Percentiles rank a stretch among this genome's conserved stretches.
Evolutionary conservation across 2,113 vertebrate species (phyloP).

Genomic region (Murina feae): DNA sequence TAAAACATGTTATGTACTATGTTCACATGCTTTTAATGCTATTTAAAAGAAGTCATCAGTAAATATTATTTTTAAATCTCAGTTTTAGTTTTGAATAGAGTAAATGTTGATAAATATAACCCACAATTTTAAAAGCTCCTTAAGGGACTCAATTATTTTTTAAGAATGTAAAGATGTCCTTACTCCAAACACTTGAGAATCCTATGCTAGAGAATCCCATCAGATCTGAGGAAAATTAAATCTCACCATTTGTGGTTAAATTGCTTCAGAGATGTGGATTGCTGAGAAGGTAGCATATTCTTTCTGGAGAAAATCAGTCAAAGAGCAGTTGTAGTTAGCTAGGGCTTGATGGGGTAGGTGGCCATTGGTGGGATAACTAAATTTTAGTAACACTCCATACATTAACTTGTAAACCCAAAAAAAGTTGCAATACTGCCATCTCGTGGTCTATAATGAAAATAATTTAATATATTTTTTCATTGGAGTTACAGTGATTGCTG

Average conservation of each 20-base stretch:
- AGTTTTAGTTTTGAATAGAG: slow-evolving; percentile 8
- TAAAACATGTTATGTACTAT: neutral
- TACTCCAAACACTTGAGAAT: neutral
- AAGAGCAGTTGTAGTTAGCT: neutral
- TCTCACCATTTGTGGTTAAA: neutral
- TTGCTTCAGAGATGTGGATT: neutral
- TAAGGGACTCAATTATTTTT: neutral
- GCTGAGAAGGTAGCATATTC: neutral
- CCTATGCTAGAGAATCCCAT: neutral
- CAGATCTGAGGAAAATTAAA: neutral
- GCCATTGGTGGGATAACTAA: neutral
- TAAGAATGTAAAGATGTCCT: neutral
- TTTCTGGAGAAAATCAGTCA: neutral
- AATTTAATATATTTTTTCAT: slow-evolving; percentile 15
- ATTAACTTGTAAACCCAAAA: slow-evolving; percentile 24
- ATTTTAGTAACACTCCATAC: neutral
- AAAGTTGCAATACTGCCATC: slow-evolving; percentile 79
- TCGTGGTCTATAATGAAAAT: slow-evolving; percentile 72
- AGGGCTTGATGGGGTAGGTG: neutral
- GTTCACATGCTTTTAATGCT: neutral
- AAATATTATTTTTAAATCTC: neutral
- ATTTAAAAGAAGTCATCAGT: neutral
- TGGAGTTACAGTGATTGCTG: neutral
- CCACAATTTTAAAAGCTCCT: neutral
- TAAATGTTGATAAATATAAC: neutral